Evolutionary conservation across 2,113 vertebrate species (phyloP).

Genomic region (Climacteris rufus): DNA sequence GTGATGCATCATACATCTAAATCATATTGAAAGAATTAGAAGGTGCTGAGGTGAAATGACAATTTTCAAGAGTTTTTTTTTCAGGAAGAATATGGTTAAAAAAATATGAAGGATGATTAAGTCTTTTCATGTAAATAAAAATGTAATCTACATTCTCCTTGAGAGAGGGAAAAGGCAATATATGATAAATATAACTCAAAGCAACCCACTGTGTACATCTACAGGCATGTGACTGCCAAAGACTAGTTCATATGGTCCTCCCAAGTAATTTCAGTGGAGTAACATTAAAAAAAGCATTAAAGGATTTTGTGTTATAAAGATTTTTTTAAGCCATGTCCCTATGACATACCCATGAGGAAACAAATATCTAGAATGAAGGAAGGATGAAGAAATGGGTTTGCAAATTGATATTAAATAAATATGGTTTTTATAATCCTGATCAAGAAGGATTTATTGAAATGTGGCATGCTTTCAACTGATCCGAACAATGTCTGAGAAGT

Average conservation of each 20-base stretch:
- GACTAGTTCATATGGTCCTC: not conserved
- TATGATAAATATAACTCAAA: not conserved
- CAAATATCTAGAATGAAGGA: not conserved
- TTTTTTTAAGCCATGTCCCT: not conserved
- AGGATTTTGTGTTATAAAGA: not conserved
- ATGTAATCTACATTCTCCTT: not conserved
- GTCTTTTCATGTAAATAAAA: not conserved
- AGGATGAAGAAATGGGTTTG: not conserved
- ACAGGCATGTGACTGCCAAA: not conserved
- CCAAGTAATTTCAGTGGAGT: not conserved
- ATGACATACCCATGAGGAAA: not conserved
- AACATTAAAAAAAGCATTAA: not conserved
- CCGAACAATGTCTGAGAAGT: not conserved
- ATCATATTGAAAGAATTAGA: not conserved
- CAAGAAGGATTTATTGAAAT: not conserved
- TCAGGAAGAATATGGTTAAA: not conserved
- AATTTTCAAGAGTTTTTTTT: not conserved
- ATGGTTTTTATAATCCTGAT: not conserved
- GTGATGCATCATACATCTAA: not conserved
- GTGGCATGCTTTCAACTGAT: not conserved
- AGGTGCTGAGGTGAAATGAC: not conserved
- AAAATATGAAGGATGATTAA: not conserved
- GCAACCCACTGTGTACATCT: not conserved
- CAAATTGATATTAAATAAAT: not conserved
- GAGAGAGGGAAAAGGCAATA: not conserved